phyloP scores from a whole-genome alignment of 2,113 vertebrate species.

The Accipiter virgatus region DNA sequence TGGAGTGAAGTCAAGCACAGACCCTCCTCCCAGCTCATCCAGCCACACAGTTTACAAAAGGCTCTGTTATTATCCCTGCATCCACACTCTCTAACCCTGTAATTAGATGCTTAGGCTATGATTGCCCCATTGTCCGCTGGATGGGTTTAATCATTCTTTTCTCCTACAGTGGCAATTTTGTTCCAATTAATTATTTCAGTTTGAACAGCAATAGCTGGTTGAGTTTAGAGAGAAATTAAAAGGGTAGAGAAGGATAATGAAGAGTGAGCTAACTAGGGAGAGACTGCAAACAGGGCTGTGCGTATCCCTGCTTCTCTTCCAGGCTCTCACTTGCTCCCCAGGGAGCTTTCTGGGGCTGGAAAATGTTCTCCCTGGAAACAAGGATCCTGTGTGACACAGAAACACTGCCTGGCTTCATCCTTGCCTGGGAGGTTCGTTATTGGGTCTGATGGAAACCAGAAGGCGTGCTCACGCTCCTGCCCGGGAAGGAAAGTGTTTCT shows the following conservation, averaged over 20 bases:
- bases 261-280: slow-evolving; percentile 22
- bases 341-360: neutral
- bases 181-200: slow-evolving; percentile 72
- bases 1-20: neutral
- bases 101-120: slow-evolving; percentile 69
- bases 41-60: neutral
- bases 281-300: neutral
- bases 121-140: slow-evolving; percentile 68
- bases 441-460: neutral
- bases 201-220: slow-evolving; percentile 66
- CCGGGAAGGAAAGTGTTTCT: neutral
- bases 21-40: neutral
- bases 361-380: neutral
- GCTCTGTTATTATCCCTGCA: slow-evolving; percentile 37
- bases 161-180: slow-evolving; percentile 69
- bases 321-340: neutral
- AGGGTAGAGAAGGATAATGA: slow-evolving; percentile 59
- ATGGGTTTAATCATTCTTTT: slow-evolving; percentile 69
- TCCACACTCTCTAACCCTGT: slow-evolving; percentile 38
- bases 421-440: neutral
- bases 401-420: neutral
- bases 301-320: neutral
- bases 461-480: neutral
- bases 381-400: neutral
- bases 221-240: slow-evolving; percentile 66